Conservation (phyloP, 30 jellyfish, hydroid and myxozoan species). For the Hydractinia symbiolongicarpus region DNA sequence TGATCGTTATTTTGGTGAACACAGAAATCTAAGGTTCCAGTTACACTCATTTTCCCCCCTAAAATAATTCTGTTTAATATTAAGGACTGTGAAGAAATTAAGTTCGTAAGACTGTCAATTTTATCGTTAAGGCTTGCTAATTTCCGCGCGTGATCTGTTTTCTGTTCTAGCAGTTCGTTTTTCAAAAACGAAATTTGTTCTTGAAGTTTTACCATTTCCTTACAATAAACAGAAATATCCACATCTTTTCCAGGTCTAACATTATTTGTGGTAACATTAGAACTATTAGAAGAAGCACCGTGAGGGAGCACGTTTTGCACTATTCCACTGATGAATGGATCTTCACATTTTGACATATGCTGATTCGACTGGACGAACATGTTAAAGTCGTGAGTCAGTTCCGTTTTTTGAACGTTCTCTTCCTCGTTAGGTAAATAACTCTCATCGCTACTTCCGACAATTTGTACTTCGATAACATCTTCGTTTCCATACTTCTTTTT, state of each 20-base stretch:
- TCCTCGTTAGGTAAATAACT: neutral
- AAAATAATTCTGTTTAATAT: constrained; percentile 17
- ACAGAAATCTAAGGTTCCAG: constrained; percentile 20
- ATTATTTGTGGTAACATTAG: neutral
- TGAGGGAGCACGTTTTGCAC: neutral
- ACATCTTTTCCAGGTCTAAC: neutral
- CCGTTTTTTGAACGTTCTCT: neutral
- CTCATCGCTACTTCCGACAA: neutral
- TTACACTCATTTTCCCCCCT: constrained; percentile 26
- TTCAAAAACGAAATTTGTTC: neutral
- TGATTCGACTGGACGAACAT: neutral
- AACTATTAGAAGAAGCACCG: constrained; percentile 1
- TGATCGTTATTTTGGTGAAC: neutral
- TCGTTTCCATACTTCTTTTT: constrained; percentile 16
- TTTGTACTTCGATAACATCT: neutral
- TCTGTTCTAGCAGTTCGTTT: neutral
- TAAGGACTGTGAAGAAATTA: constrained; percentile 27
- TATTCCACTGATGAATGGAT: constrained; percentile 29
- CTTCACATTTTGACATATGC: neutral
- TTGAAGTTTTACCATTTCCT: neutral
- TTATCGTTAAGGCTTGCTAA: constrained; percentile 10
- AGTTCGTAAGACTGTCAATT: constrained; percentile 30
- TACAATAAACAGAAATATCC: neutral
- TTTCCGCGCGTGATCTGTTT: neutral
- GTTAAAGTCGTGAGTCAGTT: neutral